Conservation (phyloP, 2,888 invertebrate species). For the Chalcosyrphus nemorum region DNA sequence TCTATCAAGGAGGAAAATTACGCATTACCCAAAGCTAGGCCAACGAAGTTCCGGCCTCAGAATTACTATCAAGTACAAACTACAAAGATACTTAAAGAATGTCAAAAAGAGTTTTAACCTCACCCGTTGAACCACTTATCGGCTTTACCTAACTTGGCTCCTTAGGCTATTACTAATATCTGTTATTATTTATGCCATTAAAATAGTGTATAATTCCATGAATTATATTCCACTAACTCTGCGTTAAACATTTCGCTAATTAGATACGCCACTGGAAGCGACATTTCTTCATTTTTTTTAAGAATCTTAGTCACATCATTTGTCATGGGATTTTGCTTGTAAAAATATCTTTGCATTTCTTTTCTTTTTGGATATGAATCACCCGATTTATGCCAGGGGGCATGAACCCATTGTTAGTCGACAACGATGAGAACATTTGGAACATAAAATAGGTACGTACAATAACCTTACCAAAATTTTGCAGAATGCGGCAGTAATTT, state of each 20-base stretch:
- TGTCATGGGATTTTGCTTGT: slow-evolving; percentile 20
- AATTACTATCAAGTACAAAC: too few relatives aligned
- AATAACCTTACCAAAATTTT: neutral
- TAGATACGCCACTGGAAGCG: neutral
- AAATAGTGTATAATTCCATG: too few relatives aligned
- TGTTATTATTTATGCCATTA: too few relatives aligned
- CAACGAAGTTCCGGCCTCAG: too few relatives aligned
- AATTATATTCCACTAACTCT: too few relatives aligned
- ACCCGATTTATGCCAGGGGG: neutral
- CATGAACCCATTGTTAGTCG: neutral
- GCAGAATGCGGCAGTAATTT: neutral
- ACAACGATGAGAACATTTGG: neutral
- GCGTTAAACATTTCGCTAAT: neutral
- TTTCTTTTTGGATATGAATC: neutral
- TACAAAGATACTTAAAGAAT: too few relatives aligned
- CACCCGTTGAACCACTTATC: too few relatives aligned
- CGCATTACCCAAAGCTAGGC: too few relatives aligned
- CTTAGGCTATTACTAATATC: too few relatives aligned
- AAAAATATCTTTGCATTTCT: neutral
- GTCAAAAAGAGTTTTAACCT: too few relatives aligned
- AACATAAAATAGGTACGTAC: neutral
- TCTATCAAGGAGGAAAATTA: too few relatives aligned
- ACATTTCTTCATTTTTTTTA: neutral
- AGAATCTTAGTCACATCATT: neutral
- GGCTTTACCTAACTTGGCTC: too few relatives aligned